Base-by-base conservation (phyloP, 2,888 invertebrate genomes). In the Agrotis exclamationis region DNA sequence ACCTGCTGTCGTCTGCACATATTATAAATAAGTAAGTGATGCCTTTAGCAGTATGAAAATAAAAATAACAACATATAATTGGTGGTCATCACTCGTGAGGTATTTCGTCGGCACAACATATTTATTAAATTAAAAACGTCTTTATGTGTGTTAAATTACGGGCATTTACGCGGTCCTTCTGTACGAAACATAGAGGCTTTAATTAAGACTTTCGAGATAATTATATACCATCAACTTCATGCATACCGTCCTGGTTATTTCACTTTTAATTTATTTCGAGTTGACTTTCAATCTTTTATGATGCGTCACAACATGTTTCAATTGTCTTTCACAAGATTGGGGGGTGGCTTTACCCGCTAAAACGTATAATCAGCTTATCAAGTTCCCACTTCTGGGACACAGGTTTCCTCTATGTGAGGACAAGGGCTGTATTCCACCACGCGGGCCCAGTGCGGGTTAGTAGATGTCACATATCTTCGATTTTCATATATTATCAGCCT, bases 131-230 rank as follows among this genome's bases (percentile, higher is more conserved):
- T 75, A 59, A 66, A 39, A 59, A 54, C 58, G 24, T 62, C 57
- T 80, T 80, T 62, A 76, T 79, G 75, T 62, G 48, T 58, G 48
- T 76, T 67, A 62, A 76, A 76, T 76, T 80, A 54, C 53, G 18
- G 67, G 2, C 67, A 62, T 74, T 76, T 62, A 66, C 57, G 50
- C 51, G 60, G 50, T 75, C 66, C 67, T 76, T 75, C 57, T 20
- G 44, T 53, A 60, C 48, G 18, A 48, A 62, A 53, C 28, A 64
- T 74, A 73, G 63, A 53, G 47, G 47, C 18, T 62, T 74, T 76
- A 76, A 76, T 76, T 66, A 80, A 66, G 76, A 59, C 67, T 80
- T 76, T 76, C 48, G 13, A 79, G 50, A 28, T 76, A 56, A 78
- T 74, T 39, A 73, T 57, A 57, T 50, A 45, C 45, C 6, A 76